Evolutionary conservation across 2,888 invertebrate genomes (phyloP).

Genomic region (Emmelina monodactyla): DNA sequence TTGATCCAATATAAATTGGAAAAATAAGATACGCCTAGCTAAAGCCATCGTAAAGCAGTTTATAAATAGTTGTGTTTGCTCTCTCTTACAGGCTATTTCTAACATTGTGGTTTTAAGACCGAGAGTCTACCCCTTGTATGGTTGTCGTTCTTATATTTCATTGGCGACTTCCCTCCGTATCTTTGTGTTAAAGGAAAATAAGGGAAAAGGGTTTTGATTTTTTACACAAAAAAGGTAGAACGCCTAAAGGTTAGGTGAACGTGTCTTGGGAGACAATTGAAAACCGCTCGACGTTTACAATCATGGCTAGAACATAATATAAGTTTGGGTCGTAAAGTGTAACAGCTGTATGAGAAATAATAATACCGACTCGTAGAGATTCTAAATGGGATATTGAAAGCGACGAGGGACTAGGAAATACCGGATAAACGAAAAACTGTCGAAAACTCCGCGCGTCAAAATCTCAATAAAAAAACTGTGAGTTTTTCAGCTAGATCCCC

Average conservation of each 20-base stretch:
- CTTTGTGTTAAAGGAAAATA: too few species aligned
- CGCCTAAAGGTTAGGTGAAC: too few species aligned
- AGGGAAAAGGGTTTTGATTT: too few species aligned
- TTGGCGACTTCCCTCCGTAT: too few species aligned
- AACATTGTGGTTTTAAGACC: too few species aligned
- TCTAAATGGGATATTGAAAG: slow-evolving; percentile 37
- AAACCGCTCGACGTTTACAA: slow-evolving; percentile 38
- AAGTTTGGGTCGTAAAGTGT: slow-evolving; percentile 51
- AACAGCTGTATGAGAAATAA: slow-evolving; percentile 54
- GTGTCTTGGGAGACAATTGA: slow-evolving; percentile 23
- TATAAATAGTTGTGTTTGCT: background rate
- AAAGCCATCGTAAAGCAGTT: slow-evolving; percentile 2
- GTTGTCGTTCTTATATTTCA: too few species aligned
- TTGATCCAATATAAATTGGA: slow-evolving; percentile 33
- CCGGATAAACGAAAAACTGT: slow-evolving; percentile 17
- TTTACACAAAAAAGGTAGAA: too few species aligned
- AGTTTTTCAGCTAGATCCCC: too few species aligned
- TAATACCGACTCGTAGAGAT: slow-evolving; percentile 36
- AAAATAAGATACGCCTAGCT: slow-evolving; percentile 23
- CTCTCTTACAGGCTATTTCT: too few species aligned
- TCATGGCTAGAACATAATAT: slow-evolving; percentile 45
- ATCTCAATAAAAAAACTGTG: too few species aligned
- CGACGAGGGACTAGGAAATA: slow-evolving; percentile 30
- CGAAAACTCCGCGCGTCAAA: too few species aligned
- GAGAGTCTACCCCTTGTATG: too few species aligned